Conservation (phyloP, 2,888 invertebrate genomes). For the Drosophila diplacantha region DNA sequence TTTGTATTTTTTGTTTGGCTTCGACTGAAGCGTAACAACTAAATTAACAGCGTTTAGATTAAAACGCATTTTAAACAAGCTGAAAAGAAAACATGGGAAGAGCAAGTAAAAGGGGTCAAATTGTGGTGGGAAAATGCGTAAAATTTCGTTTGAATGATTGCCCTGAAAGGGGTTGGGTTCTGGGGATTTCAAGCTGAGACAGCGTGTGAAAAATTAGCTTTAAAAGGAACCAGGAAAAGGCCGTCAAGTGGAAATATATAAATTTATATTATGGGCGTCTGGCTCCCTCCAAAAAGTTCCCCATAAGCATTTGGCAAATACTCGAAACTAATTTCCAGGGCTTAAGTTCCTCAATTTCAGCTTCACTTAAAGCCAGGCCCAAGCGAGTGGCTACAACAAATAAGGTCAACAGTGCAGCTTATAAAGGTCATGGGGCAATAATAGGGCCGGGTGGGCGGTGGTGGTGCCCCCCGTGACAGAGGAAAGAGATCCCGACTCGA, state of each 20-base stretch:
- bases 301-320: slow-evolving; percentile 49
- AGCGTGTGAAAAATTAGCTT: slow-evolving; percentile 29
- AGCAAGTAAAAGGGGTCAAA: slow-evolving; percentile 7
- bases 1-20: slow-evolving; percentile 43
- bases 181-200: slow-evolving; percentile 7
- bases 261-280: slow-evolving; percentile 1
- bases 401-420: slow-evolving; percentile 64
- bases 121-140: slow-evolving; percentile 25
- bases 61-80: slow-evolving; percentile 50
- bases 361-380: slow-evolving; percentile 9
- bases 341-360: slow-evolving; percentile 43
- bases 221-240: neutral
- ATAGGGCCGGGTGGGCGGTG: slow-evolving; percentile 41
- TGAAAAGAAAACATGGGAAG: slow-evolving; percentile 3
- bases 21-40: slow-evolving; percentile 65
- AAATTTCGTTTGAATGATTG: slow-evolving; percentile 11
- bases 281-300: slow-evolving; percentile 8
- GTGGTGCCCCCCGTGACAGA: slow-evolving; percentile 30
- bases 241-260: slow-evolving; percentile 25
- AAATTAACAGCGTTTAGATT: slow-evolving; percentile 66
- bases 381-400: slow-evolving; percentile 34
- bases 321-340: slow-evolving; percentile 63
- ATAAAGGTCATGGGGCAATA: slow-evolving; percentile 63
- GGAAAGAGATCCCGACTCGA: slow-evolving; percentile 25
- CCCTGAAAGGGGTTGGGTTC: slow-evolving; percentile 24